Evolutionary conservation across 2,113 vertebrate genomes (phyloP), one percentile per base, ranked within the genome.

Genomic region (Dicrurus megarhynchus): DNA sequence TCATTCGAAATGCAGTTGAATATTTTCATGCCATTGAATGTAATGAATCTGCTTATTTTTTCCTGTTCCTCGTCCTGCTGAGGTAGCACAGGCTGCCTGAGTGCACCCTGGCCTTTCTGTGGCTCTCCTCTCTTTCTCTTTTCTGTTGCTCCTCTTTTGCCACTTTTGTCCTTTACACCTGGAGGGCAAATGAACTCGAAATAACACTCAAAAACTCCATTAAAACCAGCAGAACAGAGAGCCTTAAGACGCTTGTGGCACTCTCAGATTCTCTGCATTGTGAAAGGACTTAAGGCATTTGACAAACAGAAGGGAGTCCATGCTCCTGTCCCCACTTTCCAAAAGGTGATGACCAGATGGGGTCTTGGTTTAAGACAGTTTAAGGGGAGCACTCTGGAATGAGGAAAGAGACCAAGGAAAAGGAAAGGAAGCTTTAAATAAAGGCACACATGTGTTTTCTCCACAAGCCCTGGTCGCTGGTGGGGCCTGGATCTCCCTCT

Each of bases 161-260:
- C 10, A 41, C 5, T 71, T 63, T 53, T 76, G 4, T 33, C 16
- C 18, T 30, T 20, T 52, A 35, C 5, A 5, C 21, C 17, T 35
- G 4, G 19, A 32, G 10, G 26, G 16, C 15, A 28, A 32, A 68
- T 27, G 7, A 80, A 41, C 26, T 28, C 0, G 0, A 67, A 59
- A 28, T 15, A 81, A 52, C 6, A 57, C 30, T 65, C 7, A 69
- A 64, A 79, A 42, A 0, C 2, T 18, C 16, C 12, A 4, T 30
- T 47, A 74, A 74, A 69, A 28, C 3, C 1, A 14, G 39, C 10
- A 84, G 24, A 59, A 41, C 10, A 16, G 10, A 10, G 32, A 69
- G 2, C 7, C 13, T 50, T 60, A 24, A 44, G 16, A 37, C 4
- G 27, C 60, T 61, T 44, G 9, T 3, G 2, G 5, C 7, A n/a